A percentile compares a stretch with the other conserved stretches of the same genome.
Evolutionary conservation across 2,888 invertebrate species (phyloP).

Genomic region (Gastracanthus pulcherrimus): DNA sequence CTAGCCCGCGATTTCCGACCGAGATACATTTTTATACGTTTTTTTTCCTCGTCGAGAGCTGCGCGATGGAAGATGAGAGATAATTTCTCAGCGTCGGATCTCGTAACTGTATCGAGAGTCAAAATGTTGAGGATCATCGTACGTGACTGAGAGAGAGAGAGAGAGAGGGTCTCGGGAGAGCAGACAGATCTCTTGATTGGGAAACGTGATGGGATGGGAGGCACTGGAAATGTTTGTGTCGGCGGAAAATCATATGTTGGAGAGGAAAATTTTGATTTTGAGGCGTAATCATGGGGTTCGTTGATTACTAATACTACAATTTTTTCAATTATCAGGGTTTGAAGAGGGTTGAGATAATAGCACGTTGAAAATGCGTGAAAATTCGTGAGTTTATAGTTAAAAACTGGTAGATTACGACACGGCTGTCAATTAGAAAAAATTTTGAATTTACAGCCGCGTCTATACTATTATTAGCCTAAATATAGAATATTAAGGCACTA

Average conservation of each 20-base stretch:
- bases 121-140: constrained; percentile 31
- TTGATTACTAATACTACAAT: neutral
- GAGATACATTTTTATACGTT: constrained; percentile 38
- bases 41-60: neutral
- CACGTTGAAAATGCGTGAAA: neutral
- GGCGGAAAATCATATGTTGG: constrained; percentile 7
- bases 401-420: too few relatives aligned
- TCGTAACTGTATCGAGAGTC: constrained; percentile 49
- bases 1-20: constrained; percentile 39
- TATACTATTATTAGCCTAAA: neutral
- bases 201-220: neutral
- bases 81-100: constrained; percentile 43
- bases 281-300: neutral
- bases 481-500: neutral
- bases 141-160: constrained; percentile 22
- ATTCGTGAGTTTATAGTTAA: neutral
- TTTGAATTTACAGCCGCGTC: neutral
- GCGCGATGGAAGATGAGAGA: constrained; percentile 31
- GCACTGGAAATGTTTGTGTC: neutral
- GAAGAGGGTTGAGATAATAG: neutral
- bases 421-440: neutral
- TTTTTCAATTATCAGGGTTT: neutral
- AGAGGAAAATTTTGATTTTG: neutral
- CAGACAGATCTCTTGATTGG: constrained; percentile 26
- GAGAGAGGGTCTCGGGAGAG: neutral